Evolutionary conservation across 2,888 invertebrate genomes (phyloP), one percentile per base, ranked within the genome.

Genomic region (Criorhina ranunculi): DNA sequence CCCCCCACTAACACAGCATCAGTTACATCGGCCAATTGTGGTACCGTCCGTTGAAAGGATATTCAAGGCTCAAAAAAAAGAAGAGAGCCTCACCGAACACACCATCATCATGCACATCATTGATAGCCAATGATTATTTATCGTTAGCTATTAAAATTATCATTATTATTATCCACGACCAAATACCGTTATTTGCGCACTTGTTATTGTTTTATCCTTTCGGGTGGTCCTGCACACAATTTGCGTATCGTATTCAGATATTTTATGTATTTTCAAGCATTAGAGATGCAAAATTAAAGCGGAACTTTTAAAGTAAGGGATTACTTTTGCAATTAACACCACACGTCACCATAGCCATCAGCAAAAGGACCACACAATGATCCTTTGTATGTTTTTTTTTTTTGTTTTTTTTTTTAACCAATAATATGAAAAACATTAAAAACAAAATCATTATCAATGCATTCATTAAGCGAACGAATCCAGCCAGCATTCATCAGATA

Each of bases 401-500:
- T 55, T 59, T 83, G 60, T 66, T 76, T 66, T 66, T 66, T 81
- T 66, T 53, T 29, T 44, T 57, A 37, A 62, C 66, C 57, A 78
- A 77, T 70, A 72, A 73, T 51, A 70, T 46, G 40, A 15, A 64
- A 69, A 60, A 73, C 15, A 72, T 24, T 8, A 35, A 62, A 59
- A 83, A 83, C 78, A 83, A 77, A 73, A 78, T 83, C 72, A 78
- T 83, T 78, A 83, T 83, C 73, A 78, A 83, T 83, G 72, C 78
- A 83, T 83, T 83, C 82, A 83, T 78, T 73, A 78, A 67, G 72
- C 42, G 77, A 78, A 83, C 73, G 82, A 78, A 78, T 78, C 60
- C 72, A 77, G 82, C 60, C 72, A 77, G 82, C 55, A 83, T 78
- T 72, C 78, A 83, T 78, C 82, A 78, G 78, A 83, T 83, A 73